phyloP scores from a whole-genome alignment of 2,113 vertebrate genomes.

The Zosterops borbonicus region DNA sequence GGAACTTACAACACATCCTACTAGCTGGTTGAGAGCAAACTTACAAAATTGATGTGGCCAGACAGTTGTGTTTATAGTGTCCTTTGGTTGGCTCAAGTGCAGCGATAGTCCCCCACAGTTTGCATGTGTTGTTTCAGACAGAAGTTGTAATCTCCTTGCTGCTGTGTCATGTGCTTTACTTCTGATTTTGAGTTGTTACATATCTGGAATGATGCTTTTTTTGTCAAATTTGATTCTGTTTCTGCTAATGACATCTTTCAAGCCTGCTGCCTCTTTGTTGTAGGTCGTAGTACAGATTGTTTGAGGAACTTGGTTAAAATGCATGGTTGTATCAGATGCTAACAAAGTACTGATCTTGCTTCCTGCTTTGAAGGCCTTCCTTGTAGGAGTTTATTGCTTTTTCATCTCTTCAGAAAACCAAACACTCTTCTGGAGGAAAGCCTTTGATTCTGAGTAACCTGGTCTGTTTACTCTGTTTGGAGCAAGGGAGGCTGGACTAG shows the following conservation, averaged over 20 bases:
- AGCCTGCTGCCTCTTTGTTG: background rate
- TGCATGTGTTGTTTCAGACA: background rate
- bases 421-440: background rate
- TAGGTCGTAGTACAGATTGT: background rate
- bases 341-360: background rate
- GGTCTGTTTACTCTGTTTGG: background rate
- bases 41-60: no score
- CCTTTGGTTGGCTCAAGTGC: background rate
- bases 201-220: background rate
- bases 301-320: background rate
- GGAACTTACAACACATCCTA: background rate
- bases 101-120: background rate
- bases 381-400: background rate
- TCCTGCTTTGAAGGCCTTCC: background rate
- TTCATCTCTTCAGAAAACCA: background rate
- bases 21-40: background rate
- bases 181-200: background rate
- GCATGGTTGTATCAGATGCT: background rate
- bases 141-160: background rate
- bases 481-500: background rate
- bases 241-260: background rate
- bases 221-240: background rate
- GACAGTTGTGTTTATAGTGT: background rate
- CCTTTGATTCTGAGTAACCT: background rate
- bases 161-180: background rate